Base-by-base conservation (phyloP, 64 coral and sea anemone genomes). In the Stylophora pistillata region DNA sequence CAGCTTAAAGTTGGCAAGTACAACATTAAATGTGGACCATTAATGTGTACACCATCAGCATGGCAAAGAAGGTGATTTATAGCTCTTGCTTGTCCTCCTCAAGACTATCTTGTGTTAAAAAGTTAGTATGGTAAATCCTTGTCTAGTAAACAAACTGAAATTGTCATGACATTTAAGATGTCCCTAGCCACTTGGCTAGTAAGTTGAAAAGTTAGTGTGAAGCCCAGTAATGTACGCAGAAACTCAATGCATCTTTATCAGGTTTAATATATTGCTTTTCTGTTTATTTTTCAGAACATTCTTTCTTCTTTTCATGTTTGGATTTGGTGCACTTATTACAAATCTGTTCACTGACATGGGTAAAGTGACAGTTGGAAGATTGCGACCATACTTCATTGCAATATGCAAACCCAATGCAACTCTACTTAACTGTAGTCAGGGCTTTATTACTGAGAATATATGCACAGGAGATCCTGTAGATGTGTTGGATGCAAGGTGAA, bases 341-440 rank as follows among this genome's bases (percentile, higher is more conserved):
- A 96, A 93, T 23, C 26, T 96, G 12, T 89, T 96, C 71, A 96
- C 94, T 71, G 90, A 96, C 47, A 91, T 92, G 32, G 94, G 94
- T 4, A 96, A 96, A 76, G 65, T 89, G 63, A 87, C 89, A 12
- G 85, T 96, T 12, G 94, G 94, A 34, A 81, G 91, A 10, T 82
- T 92, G n/a, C 90, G 94, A 2, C 94, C 94, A 33, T 92, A 96
- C 76, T 96, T 96, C 73, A 37, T 96, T 23, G 68, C 94, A 37
- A 91, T 96, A 20, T 96, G 94, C 25, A 96, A 93, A 55, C 94
- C 94, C 21, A 78, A 95, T 72, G 77, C 69, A 31, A 87, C 82
- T 2, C 69, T 55, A 17, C 53, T 85, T 30, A 92, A 96, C 74
- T 96, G 94, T 31, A 89, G 86, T 77, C 80, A 91, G 58, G 94